Base-by-base conservation (phyloP, 2,113 vertebrate genomes). In the Xyliphius kryptos region DNA sequence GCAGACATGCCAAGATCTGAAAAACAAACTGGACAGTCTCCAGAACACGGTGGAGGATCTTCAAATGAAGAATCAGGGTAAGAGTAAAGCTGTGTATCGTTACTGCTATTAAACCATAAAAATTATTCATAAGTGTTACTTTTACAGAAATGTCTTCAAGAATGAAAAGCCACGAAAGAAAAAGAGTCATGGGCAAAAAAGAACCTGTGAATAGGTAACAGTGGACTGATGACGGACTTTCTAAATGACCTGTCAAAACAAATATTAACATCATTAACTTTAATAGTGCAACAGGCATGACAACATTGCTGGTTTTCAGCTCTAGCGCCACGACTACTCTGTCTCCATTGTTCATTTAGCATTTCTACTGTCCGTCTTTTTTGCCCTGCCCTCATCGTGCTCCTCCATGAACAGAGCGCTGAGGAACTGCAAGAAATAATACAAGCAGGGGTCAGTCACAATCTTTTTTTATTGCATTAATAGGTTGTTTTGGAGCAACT, bases 61-160 rank as follows among this genome's bases (percentile, higher is more conserved):
- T 51, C 77, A 88, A 57, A 20, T 76, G 3, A 83, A 83, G 71
- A 82, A 70, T 0, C 75, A 78, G 83, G 84, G 80, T 86, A 38
- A 32, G 40, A 41, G 20, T 41, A 19, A 12, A n/a, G 26, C 22
- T 64, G 9, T 32, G 11, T 47, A 9, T 41, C 3, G 2, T 41
- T 41, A 11, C 40, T 41, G 9, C 40, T 41, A 13, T 9, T 41
- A 41, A 9, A 41, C 13, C 9, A 41, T 11, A 41, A 41, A 3
- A 41, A 41, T 41, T 2, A 11, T 41, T 41, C 40, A 9, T 11
- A 2, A 22, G 9, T 26, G 19, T 47, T 11, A 14, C n/a, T 71
- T 63, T 66, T 70, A 38, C 77, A 90, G 89, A 77, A 75, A 72
- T 22, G 47, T 77, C 77, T 47, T 79, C 77, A 55, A 80, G 56